Percentiles rank a stretch among this genome's conserved stretches.
Evolutionary conservation across 2,113 vertebrate species (phyloP).

Genomic region (Chauna torquata): DNA sequence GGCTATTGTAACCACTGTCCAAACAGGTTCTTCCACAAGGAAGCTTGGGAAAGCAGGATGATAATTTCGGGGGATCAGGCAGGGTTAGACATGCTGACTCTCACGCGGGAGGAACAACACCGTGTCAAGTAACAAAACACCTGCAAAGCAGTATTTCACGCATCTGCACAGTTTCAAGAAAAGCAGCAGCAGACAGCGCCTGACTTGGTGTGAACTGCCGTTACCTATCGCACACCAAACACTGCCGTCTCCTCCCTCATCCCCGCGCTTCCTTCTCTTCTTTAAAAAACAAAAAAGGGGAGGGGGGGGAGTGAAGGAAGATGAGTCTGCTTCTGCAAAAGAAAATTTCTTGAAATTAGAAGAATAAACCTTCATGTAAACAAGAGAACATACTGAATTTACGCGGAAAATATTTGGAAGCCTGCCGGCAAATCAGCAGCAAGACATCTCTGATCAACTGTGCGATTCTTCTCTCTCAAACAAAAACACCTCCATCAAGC

Average conservation of each 20-base stretch:
- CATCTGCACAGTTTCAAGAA: not conserved
- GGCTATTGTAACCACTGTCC: not conserved
- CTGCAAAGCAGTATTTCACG: not conserved
- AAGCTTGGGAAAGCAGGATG: not conserved
- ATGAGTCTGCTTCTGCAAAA: not conserved
- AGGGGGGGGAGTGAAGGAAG: not conserved
- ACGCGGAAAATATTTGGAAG: not conserved
- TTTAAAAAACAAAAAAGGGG: not conserved
- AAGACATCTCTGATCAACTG: not conserved
- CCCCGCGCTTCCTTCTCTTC: not conserved
- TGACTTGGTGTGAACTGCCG: not conserved
- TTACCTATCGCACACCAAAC: not conserved
- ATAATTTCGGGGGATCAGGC: not conserved
- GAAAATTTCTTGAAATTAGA: not conserved
- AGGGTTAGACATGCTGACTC: not conserved
- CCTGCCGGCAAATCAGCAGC: slow-evolving; percentile 24
- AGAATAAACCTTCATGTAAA: not conserved
- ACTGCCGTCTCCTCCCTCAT: not conserved
- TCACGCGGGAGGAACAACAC: not conserved
- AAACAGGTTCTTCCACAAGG: not conserved
- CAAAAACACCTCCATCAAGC: slow-evolving; percentile 45
- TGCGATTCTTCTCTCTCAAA: not conserved
- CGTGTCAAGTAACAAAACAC: not conserved
- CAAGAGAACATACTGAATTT: not conserved
- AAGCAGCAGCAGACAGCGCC: not conserved